Evolutionary conservation across 2,888 invertebrate species (phyloP), one percentile per base, ranked within the genome.

Genomic region (Quadriops clusia): DNA sequence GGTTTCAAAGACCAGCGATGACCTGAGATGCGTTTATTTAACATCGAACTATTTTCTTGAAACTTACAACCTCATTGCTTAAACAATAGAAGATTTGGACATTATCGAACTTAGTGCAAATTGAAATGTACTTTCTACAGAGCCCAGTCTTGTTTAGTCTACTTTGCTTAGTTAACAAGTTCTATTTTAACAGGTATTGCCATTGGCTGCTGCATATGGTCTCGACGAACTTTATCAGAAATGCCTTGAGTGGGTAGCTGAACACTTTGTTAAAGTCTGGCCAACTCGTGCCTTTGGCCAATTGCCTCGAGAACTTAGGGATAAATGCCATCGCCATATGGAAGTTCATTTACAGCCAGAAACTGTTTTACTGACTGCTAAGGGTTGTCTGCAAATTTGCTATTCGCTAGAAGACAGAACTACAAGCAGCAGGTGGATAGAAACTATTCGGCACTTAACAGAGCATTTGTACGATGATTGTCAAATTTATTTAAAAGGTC

Each of bases 251-350:
- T 93, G 93, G 93, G 77, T 87, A 23, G 84, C 84, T 13, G 77
- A 78, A 39, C 72, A 93, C 57, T 91, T 90, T 58, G 70, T 77
- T 5, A 73, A 81, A 49, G 82, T 94, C 27, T 93, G 94, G 93
- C 84, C 90, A 1, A 86, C 86, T 2, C 78, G 89, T 48, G 77
- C 82, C 3, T 94, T 94, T 60, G 83, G 89, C 1, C 76, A 79
- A 23, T 60, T 94, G 34, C 84, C 89, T 0, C 71, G 80, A 17
- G 86, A 89, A 50, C 66, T 89, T 4, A 67, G 83, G 41, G 82
- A 84, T 28, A 81, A 85, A 51, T 89, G 87, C 55, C 81, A 79
- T 43, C 80, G 82, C 50, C 83, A 86, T 50, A 81, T 82, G 47
- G 72, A 82, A 7, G 74, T 82, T 1, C 80, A 85, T 51, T 70